Evolutionary conservation across 2,888 invertebrate genomes (phyloP).

Genomic region (Steinernema hermaphroditum): DNA sequence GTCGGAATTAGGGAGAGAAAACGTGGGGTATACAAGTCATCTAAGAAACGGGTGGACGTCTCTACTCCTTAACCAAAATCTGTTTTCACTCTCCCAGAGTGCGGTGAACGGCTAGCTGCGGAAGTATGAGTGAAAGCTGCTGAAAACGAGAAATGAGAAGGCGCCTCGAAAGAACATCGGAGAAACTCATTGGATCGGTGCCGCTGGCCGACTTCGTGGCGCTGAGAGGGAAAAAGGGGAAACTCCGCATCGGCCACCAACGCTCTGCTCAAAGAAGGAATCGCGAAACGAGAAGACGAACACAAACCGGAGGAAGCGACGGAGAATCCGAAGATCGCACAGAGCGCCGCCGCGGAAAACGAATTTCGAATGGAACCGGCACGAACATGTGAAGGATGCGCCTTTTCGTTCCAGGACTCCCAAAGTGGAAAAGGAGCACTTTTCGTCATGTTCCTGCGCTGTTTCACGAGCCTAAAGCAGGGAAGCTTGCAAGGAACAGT

Average conservation of each 20-base stretch:
- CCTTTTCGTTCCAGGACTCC: no score
- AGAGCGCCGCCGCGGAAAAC: no score
- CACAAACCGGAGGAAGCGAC: not conserved
- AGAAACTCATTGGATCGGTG: not conserved
- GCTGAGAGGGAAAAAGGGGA: not conserved
- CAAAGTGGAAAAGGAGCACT: no score
- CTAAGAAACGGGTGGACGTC: slow-evolving; percentile 4
- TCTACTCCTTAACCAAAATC: slow-evolving; percentile 5
- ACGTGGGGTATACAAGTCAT: slow-evolving; percentile 3
- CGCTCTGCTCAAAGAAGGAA: not conserved
- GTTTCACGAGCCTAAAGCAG: no score
- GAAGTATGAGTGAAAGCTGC: not conserved
- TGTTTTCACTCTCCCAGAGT: slow-evolving; percentile 6
- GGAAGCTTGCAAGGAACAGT: no score
- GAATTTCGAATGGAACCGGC: no score
- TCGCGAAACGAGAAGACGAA: not conserved
- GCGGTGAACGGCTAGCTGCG: not conserved
- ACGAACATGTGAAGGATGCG: no score
- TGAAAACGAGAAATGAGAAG: not conserved
- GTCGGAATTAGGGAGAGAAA: not conserved
- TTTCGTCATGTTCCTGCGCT: no score
- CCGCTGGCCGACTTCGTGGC: not conserved
- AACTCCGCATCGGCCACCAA: not conserved
- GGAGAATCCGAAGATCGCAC: no score
- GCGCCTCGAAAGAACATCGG: not conserved